Base-by-base conservation (phyloP, 1,140 invertebrate genomes). In the Lerema accius region DNA sequence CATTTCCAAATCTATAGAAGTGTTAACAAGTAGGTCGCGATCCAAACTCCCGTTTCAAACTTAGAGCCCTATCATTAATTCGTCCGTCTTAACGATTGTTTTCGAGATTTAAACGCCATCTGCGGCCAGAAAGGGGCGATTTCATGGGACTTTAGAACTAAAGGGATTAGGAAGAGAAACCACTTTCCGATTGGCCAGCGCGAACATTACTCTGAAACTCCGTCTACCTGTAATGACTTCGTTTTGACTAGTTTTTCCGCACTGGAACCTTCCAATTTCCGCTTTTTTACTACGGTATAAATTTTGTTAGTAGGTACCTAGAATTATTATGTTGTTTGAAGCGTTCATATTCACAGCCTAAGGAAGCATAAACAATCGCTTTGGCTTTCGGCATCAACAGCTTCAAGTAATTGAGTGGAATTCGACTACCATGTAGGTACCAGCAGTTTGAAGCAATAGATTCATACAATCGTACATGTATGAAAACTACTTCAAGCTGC, bases 81-180 rank as follows among this genome's bases (percentile, higher is more conserved):
- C 71, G 45, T 55, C 61, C 67, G 64, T 69, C 71, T 72, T 76
- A 76, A 79, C 69, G 69, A 79, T 79, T 76, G 74, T 79, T 78
- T 78, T 69, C 69, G 69, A 79, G 71, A 67, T 68, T 79, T 78
- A 66, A 73, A 76, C 70, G 76, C 73, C 76, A 76, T 79, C 76
- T 78, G 72, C 51, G 68, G 67, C 60, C 49, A 35, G 59, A 35
- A 48, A 40, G 42, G 45, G 67, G 63, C 66, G 26, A 49, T 76
- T 69, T 67, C 62, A 50, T 11, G 39, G 17, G 65, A 66, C 65
- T 67, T 69, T 63, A 32, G 35, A 69, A 71, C 67, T 68, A 68
- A 56, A 61, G 69, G 68, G 65, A 67, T 67, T 66, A 32, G 26
- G 49, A 17, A 39, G 48, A 69, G 71, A 67, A 69, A 69, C 64